Percentiles rank a stretch among this genome's conserved stretches.
Evolutionary conservation across 2,888 invertebrate species (phyloP).

Genomic region (Limnephilus lunatus): DNA sequence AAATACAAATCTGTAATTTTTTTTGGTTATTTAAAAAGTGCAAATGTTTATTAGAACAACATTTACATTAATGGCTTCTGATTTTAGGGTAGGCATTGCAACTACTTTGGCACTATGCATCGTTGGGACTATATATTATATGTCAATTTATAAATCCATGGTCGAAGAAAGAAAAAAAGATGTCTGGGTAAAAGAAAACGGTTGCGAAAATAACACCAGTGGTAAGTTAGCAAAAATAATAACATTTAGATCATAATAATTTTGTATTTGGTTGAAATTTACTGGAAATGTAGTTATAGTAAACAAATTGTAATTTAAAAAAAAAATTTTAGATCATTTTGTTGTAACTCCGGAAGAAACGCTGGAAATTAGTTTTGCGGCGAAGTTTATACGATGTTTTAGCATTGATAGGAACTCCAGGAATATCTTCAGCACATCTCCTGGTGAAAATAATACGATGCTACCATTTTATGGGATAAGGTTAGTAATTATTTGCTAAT

Average conservation of each 20-base stretch:
- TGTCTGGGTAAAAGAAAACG: neutral
- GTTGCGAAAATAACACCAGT: neutral
- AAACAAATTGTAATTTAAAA: no score
- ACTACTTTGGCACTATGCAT: slow-evolving; percentile 13
- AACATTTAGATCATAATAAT: neutral
- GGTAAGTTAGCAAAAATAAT: neutral
- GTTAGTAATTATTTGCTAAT: slow-evolving; percentile 29
- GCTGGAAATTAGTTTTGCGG: slow-evolving; percentile 66
- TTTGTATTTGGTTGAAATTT: neutral
- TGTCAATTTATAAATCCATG: neutral
- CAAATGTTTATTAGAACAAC: no score
- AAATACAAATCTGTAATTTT: no score
- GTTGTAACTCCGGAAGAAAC: neutral
- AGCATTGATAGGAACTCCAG: slow-evolving; percentile 74
- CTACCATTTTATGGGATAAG: slow-evolving; percentile 75
- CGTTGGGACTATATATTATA: slow-evolving; percentile 45
- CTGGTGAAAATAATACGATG: slow-evolving; percentile 66
- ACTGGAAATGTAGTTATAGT: no score
- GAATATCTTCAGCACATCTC: slow-evolving; percentile 71
- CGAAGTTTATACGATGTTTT: slow-evolving; percentile 72
- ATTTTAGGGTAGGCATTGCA: neutral
- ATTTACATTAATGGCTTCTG: neutral
- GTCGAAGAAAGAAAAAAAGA: neutral
- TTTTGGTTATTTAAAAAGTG: no score
- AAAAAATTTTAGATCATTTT: neutral